These are phyloP conservation scores for Cherax destructor DNA, from an alignment of 1,140 invertebrate genomes.

Conservation along the genomic window DNA sequence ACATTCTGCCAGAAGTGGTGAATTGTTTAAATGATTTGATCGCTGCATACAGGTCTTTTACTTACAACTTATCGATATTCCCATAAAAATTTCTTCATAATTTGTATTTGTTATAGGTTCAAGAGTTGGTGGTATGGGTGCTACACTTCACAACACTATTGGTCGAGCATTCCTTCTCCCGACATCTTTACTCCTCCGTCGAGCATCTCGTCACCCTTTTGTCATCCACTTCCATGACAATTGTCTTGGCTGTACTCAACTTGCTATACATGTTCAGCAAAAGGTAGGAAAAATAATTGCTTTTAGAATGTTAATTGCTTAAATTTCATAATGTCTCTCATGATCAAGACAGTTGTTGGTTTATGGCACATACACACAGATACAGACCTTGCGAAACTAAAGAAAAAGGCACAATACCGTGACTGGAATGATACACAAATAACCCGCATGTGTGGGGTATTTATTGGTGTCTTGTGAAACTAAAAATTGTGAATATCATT, in stretches of 20 bases:
- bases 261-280: slow-evolving; percentile 95
- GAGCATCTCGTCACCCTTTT: slow-evolving; percentile 90
- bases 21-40: no score
- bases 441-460: no score
- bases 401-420: no score
- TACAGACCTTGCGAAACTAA: no score
- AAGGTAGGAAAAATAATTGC: slow-evolving; percentile 77
- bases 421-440: no score
- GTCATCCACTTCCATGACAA: slow-evolving; percentile 89
- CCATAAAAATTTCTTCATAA: neutral
- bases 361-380: no score
- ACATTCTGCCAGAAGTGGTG: no score
- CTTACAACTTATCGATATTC: neutral
- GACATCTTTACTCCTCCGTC: slow-evolving; percentile 94
- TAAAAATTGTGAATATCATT: no score
- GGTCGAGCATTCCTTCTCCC: slow-evolving; percentile 93
- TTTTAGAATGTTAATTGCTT: no score
- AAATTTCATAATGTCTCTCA: no score
- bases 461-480: no score
- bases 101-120: slow-evolving; percentile 75
- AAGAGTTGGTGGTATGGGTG: slow-evolving; percentile 86
- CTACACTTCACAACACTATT: slow-evolving; percentile 90
- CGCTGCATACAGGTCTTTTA: neutral
- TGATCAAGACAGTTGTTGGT: no score
- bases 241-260: slow-evolving; percentile 91